These are phyloP conservation scores for Lamellibrachia luymesi DNA, from an alignment of 1,140 invertebrate species.

Conservation along the genomic window DNA sequence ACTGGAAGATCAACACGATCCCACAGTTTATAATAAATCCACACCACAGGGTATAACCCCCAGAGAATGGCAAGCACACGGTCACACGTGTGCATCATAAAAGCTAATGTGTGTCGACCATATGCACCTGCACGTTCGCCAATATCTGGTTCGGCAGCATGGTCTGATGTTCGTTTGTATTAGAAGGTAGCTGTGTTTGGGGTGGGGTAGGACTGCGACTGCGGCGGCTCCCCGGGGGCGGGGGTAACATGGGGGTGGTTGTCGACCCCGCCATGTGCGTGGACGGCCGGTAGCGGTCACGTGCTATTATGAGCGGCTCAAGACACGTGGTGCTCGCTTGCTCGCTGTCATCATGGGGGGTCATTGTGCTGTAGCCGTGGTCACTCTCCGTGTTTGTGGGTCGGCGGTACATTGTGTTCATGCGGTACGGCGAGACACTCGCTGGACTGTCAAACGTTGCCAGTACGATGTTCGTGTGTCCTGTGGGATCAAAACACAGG, in stretches of 20 bases:
- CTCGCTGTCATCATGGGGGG: constrained; percentile 83
- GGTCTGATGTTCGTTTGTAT: constrained; percentile 53
- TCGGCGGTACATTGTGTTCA: constrained; percentile 77
- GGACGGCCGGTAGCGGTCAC: constrained; percentile 50
- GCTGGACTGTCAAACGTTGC: constrained; percentile 60
- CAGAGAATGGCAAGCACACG: not conserved
- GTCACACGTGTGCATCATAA: not conserved
- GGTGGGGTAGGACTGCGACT: constrained; percentile 49
- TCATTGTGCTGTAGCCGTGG: constrained; percentile 94
- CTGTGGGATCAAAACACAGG: constrained; percentile 30
- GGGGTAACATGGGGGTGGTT: constrained; percentile 44
- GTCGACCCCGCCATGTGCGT: constrained; percentile 36
- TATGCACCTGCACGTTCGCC: constrained; percentile 84
- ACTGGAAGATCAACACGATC: not conserved
- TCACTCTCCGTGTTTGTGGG: constrained; percentile 75
- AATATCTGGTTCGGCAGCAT: constrained; percentile 66
- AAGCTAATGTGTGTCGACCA: constrained; percentile 58
- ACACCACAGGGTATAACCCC: not conserved
- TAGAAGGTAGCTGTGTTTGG: constrained; percentile 30
- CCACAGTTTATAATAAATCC: not conserved
- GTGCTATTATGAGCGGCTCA: constrained; percentile 61
- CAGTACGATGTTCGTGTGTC: constrained; percentile 56
- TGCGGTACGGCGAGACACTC: constrained; percentile 82
- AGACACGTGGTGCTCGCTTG: constrained; percentile 61
- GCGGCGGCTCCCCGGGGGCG: constrained; percentile 38